These are phyloP conservation scores for Allobates femoralis DNA, from an alignment of 2,797 vertebrate genomes.

Conservation along the genomic window DNA sequence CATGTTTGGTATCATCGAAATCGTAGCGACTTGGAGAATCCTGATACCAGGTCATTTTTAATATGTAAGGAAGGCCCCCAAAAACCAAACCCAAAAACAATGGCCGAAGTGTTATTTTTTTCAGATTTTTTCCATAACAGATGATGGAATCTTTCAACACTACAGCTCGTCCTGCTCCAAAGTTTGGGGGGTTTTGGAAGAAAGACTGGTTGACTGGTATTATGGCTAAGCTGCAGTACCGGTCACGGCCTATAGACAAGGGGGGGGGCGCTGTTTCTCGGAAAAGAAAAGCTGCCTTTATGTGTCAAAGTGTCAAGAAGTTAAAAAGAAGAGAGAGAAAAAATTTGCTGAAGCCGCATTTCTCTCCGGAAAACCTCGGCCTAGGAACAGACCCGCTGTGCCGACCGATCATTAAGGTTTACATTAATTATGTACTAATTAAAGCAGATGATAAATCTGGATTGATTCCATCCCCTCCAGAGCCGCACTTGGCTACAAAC, in stretches of 20 bases:
- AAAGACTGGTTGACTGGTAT: too few relatives aligned
- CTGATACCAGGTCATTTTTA: too few relatives aligned
- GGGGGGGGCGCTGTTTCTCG: neutral
- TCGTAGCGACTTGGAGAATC: too few relatives aligned
- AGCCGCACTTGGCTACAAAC: slow-evolving; percentile 1
- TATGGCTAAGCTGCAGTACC: neutral
- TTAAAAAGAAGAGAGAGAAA: neutral
- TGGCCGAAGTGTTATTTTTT: too few relatives aligned
- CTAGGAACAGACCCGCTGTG: neutral
- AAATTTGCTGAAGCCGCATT: neutral
- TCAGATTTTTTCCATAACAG: too few relatives aligned
- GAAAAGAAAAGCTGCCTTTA: neutral
- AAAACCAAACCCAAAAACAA: too few relatives aligned
- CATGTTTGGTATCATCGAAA: too few relatives aligned
- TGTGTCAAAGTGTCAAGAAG: neutral
- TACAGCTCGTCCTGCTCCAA: too few relatives aligned
- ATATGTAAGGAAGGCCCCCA: too few relatives aligned
- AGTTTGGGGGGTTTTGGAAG: too few relatives aligned
- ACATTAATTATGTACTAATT: slow-evolving; percentile 41
- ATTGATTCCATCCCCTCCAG: neutral
- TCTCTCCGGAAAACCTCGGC: neutral
- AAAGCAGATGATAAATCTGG: slow-evolving; percentile 27
- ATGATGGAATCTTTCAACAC: too few relatives aligned
- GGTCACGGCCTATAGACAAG: neutral
- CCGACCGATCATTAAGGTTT: slow-evolving; percentile 5